Conservation (phyloP, 30 jellyfish, hydroid and myxozoan species). For the Morbakka virulenta region DNA sequence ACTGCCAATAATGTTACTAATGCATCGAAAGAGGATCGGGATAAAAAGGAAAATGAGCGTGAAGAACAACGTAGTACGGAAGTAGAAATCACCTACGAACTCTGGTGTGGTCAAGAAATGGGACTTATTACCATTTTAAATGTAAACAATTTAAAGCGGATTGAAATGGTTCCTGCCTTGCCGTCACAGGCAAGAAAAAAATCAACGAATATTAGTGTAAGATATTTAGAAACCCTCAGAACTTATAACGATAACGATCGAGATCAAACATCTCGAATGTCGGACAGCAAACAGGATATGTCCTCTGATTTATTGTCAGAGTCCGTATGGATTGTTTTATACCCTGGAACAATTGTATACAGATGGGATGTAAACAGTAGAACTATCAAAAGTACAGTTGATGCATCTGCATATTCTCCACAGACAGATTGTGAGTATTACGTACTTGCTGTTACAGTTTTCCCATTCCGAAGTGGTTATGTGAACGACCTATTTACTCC, state of each 20-base stretch:
- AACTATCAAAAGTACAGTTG: constrained; percentile 45
- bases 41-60: constrained; percentile 8
- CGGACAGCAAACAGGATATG: neutral
- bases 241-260: constrained; percentile 25
- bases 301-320: constrained; percentile 12
- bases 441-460: too few species aligned
- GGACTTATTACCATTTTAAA: constrained; percentile 82
- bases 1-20: constrained; percentile 50
- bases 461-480: too few species aligned
- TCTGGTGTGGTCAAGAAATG: constrained; percentile 96
- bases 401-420: constrained; percentile 58
- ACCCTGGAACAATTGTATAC: constrained; percentile 85
- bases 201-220: constrained; percentile 39
- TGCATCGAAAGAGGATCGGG: constrained; percentile 22
- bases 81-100: constrained; percentile 42
- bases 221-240: constrained; percentile 72
- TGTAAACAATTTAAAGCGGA: constrained; percentile 41
- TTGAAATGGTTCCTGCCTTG: neutral
- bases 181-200: neutral
- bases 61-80: neutral
- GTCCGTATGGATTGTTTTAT: constrained; percentile 88
- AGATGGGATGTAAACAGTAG: constrained; percentile 87
- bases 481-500: too few species aligned
- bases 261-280: neutral
- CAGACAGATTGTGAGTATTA: constrained; percentile 66